Conservation (phyloP, 2,113 vertebrate species). For the Apaloderma vittatum region DNA sequence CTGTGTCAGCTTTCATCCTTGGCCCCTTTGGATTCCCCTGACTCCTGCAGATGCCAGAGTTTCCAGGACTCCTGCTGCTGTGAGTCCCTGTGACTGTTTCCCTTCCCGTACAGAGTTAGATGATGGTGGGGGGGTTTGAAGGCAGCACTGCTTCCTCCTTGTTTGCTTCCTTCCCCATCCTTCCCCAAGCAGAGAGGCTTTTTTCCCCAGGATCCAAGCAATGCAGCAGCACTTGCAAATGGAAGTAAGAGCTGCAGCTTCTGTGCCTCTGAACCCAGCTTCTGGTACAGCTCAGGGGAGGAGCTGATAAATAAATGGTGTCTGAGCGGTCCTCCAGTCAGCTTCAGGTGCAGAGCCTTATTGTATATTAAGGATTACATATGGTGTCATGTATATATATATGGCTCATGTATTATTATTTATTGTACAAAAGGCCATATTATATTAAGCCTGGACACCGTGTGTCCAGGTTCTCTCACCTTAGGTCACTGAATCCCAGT, state of each 20-base stretch:
- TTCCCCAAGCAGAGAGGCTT: background rate
- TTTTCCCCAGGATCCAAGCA: background rate
- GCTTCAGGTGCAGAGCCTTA: background rate
- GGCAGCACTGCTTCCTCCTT: background rate
- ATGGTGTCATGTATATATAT: no score
- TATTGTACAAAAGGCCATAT: background rate
- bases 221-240: background rate
- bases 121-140: background rate
- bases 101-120: fast-evolving
- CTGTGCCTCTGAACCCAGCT: background rate
- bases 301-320: background rate
- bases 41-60: background rate
- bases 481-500: background rate
- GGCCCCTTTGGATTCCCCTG: slow-evolving; percentile 4
- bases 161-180: background rate
- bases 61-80: slow-evolving; percentile 9
- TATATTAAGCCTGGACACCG: background rate
- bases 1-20: slow-evolving; percentile 2
- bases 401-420: background rate
- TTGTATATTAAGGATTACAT: background rate
- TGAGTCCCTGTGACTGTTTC: background rate
- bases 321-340: background rate
- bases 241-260: background rate
- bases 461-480: background rate
- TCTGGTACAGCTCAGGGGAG: fast-evolving